A percentile compares a stretch with the other conserved stretches of the same genome.
Conservation (phyloP, 2,888 invertebrate genomes). For the Nephrocerus scutellatus region DNA sequence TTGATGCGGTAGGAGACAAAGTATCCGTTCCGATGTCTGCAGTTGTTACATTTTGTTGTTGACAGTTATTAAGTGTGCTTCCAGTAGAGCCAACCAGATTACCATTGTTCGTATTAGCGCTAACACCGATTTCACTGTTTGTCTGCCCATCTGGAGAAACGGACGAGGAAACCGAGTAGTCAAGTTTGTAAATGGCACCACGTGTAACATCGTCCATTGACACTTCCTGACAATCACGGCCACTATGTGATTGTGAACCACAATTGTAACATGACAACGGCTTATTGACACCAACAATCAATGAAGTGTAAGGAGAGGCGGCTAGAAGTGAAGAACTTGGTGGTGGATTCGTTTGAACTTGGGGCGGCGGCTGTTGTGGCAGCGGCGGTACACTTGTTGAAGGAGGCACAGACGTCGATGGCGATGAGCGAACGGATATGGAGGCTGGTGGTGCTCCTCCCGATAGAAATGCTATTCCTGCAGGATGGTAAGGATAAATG, state of each 20-base stretch:
- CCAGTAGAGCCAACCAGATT: too few relatives aligned
- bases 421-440: slow-evolving; percentile 27
- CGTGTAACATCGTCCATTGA: slow-evolving; percentile 89
- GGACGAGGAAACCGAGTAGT: slow-evolving; percentile 49
- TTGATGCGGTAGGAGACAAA: slow-evolving; percentile 25
- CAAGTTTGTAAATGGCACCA: slow-evolving; percentile 61
- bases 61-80: slow-evolving; percentile 19
- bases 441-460: slow-evolving; percentile 30
- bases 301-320: slow-evolving; percentile 34
- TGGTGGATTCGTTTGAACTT: slow-evolving; percentile 33
- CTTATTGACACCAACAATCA: slow-evolving; percentile 31
- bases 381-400: slow-evolving; percentile 24
- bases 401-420: slow-evolving; percentile 33
- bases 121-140: slow-evolving; percentile 13
- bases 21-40: slow-evolving; percentile 24
- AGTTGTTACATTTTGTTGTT: slow-evolving; percentile 18
- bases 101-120: slow-evolving; percentile 8
- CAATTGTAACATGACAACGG: slow-evolving; percentile 80
- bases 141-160: slow-evolving; percentile 16
- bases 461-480: slow-evolving; percentile 33
- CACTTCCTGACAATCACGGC: slow-evolving; percentile 81
- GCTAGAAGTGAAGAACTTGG: slow-evolving; percentile 34
- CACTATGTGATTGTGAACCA: slow-evolving; percentile 75
- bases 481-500: slow-evolving; percentile 50
- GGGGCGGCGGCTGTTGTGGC: slow-evolving; percentile 29